These are phyloP conservation scores for Lanius ludovicianus DNA, from an alignment of 2,113 vertebrate genomes.

Conservation along the genomic window DNA sequence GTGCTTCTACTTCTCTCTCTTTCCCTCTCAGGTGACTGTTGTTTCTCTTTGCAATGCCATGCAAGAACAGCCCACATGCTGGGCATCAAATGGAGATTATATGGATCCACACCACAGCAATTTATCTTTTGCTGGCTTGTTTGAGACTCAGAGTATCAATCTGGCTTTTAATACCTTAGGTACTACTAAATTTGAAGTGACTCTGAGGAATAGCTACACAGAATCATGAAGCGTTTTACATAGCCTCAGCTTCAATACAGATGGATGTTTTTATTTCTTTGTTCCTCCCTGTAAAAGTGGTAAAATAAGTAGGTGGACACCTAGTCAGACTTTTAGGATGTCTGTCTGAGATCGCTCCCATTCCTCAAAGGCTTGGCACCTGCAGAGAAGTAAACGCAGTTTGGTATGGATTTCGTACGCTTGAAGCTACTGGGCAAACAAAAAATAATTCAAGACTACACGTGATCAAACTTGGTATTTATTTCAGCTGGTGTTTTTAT, in stretches of 20 bases:
- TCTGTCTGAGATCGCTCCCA: background rate
- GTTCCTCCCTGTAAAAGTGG: background rate
- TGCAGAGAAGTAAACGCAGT: background rate
- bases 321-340: background rate
- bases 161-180: background rate
- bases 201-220: background rate
- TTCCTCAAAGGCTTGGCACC: background rate
- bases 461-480: background rate
- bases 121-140: conserved; percentile 27
- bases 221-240: background rate
- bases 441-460: background rate
- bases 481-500: background rate
- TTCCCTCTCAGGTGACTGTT: background rate
- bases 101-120: background rate
- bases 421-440: background rate
- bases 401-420: background rate
- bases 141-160: background rate
- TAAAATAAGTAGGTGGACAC: background rate
- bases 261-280: background rate
- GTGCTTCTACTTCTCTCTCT: background rate
- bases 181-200: conserved; percentile 27
- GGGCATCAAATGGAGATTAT: conserved; percentile 22
- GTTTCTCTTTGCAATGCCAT: background rate
- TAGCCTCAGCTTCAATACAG: background rate
- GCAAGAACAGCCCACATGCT: background rate